Evolutionary conservation across 2,113 vertebrate genomes (phyloP).

Genomic region (Arvicanthis niloticus): DNA sequence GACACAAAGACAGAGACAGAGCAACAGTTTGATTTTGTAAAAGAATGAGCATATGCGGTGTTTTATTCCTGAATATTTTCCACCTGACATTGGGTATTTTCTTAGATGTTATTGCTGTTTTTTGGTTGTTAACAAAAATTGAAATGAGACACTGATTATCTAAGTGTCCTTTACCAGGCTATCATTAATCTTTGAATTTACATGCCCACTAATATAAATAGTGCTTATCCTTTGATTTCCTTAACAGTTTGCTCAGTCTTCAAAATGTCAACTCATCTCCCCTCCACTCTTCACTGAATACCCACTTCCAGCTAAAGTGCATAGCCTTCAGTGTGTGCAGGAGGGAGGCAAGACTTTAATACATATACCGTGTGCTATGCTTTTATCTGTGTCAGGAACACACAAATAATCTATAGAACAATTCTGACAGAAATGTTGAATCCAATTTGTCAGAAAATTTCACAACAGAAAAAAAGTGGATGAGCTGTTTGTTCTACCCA

Average conservation of each 20-base stretch:
- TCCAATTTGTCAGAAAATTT: constrained; percentile 12
- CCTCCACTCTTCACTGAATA: background rate
- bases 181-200: background rate
- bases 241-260: background rate
- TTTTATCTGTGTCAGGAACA: background rate
- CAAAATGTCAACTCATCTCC: background rate
- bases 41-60: background rate
- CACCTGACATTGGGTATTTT: background rate
- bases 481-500: background rate
- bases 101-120: background rate
- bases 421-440: background rate
- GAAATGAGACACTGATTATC: background rate
- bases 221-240: background rate
- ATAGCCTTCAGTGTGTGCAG: background rate
- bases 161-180: background rate
- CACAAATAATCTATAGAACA: background rate
- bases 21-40: background rate
- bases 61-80: background rate
- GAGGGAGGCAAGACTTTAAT: background rate
- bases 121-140: background rate
- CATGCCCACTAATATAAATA: background rate
- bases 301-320: background rate
- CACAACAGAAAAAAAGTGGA: background rate
- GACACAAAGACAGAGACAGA: background rate
- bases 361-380: background rate